Base-by-base conservation (phyloP, 2,888 invertebrate genomes). In the Apodemia duryi region DNA sequence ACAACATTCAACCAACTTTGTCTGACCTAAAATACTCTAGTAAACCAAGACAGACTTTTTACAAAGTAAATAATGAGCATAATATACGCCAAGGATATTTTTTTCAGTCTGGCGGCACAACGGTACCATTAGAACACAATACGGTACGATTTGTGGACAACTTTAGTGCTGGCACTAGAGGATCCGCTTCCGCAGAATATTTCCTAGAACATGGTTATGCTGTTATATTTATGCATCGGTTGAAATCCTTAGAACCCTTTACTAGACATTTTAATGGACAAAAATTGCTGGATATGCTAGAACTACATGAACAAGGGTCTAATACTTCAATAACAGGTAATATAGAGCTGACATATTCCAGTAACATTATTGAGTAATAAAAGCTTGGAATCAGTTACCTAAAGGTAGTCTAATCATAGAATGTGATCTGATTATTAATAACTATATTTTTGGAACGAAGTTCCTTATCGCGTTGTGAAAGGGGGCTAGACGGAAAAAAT, bases 71-170 rank as follows among this genome's bases (percentile, higher is more conserved):
- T 43, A 11, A 43, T 10, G 10, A 41, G 1, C 41, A 10, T 41
- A 41, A 41, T 10, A 41, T 11, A 43, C 11, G 6, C 9, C 11
- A 43, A 10, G 6, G 0, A 62, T 11, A 11, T 35, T 61, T 2
- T 72, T 90, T 91, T 46, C 84, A 96, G 96, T 98, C 98, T 68
- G 99, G 99, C 52, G 99, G 99, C 65, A 99, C 99, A 5, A 98
- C 97, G 51, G 97, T 99, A 6, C 99, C 99, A 0, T 85, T 99
- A 66, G 99, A 99, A 82, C 97, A 98, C 83, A 97, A 98, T 82
- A 98, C 99, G 0, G 99, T 99, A 1, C 94, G 99, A 63, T 99
- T 97, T 87, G 98, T 99, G 65, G 99, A 99, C 85, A 99, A 99
- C 92, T 99, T 99, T 88, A 99, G 99, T 84, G 97, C 98, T 28